phyloP scores from a whole-genome alignment of 2,888 invertebrate genomes.

The Ariolimax columbianus region DNA sequence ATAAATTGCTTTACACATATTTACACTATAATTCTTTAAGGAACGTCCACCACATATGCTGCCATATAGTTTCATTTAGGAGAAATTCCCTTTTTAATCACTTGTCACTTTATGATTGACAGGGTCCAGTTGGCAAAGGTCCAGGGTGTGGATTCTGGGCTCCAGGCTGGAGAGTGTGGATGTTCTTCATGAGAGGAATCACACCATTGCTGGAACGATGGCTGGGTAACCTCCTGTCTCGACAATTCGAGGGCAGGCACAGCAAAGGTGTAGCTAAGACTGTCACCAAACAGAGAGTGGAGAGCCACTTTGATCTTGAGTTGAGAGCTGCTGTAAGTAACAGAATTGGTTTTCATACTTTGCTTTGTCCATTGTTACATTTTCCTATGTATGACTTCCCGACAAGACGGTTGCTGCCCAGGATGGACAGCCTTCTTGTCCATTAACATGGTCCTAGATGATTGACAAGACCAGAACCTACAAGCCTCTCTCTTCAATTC shows the following conservation, averaged over 20 bases:
- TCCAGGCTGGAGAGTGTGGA: conserved; percentile 99
- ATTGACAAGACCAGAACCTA: no score
- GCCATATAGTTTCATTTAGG: neutral
- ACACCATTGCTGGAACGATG: conserved; percentile 98
- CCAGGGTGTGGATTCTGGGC: conserved; percentile 99
- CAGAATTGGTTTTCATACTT: neutral
- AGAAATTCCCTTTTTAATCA: neutral
- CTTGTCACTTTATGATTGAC: conserved; percentile 44
- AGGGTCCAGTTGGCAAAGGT: conserved; percentile 98
- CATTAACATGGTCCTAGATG: no score
- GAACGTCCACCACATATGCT: neutral
- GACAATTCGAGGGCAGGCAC: conserved; percentile 99
- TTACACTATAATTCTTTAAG: no score
- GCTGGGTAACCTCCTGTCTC: conserved; percentile 98
- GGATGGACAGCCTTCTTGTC: no score
- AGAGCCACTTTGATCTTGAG: conserved; percentile 99
- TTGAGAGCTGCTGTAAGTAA: conserved; percentile 90
- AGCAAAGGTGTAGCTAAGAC: conserved; percentile 99
- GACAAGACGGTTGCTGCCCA: no score
- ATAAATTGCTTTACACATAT: no score
- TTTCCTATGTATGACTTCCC: no score
- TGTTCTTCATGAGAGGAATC: conserved; percentile 99
- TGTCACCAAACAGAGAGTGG: conserved; percentile 99
- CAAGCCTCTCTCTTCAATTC: no score
- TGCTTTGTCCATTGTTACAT: no score